Evolutionary conservation across 2,888 invertebrate species (phyloP).

Genomic region (Enoplolaimus lenunculus): DNA sequence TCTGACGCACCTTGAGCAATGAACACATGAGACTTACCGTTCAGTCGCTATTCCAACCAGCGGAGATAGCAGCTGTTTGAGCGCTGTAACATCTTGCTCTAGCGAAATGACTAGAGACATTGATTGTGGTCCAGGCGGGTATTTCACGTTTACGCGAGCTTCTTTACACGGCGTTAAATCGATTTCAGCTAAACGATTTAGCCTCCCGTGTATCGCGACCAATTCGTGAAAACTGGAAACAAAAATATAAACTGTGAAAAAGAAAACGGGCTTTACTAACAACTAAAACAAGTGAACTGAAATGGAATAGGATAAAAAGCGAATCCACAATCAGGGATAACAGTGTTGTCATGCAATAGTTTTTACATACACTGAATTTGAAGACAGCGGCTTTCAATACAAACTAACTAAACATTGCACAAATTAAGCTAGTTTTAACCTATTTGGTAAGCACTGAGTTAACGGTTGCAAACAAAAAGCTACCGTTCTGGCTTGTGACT

Average conservation of each 20-base stretch:
- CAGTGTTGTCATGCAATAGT: too few relatives aligned
- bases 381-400: too few relatives aligned
- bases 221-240: conserved; percentile 36
- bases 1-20: too few relatives aligned
- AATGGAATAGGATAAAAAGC: not conserved
- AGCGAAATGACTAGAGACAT: not conserved
- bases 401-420: too few relatives aligned
- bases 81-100: not conserved
- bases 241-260: not conserved
- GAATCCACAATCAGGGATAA: not conserved
- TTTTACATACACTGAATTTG: too few relatives aligned
- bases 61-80: not conserved
- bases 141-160: conserved; percentile 24
- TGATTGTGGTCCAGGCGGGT: not conserved
- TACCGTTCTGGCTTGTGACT: conserved; percentile 35
- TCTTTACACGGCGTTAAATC: conserved; percentile 34
- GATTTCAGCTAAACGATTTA: conserved; percentile 39
- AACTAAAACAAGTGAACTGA: not conserved
- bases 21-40: not conserved
- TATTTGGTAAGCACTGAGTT: too few relatives aligned
- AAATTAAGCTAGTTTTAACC: too few relatives aligned
- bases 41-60: not conserved
- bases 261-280: not conserved
- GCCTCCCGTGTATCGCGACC: conserved; percentile 35
- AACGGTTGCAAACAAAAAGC: not conserved